Conservation (phyloP, 2,113 vertebrate species). For the Peromyscus maniculatus region DNA sequence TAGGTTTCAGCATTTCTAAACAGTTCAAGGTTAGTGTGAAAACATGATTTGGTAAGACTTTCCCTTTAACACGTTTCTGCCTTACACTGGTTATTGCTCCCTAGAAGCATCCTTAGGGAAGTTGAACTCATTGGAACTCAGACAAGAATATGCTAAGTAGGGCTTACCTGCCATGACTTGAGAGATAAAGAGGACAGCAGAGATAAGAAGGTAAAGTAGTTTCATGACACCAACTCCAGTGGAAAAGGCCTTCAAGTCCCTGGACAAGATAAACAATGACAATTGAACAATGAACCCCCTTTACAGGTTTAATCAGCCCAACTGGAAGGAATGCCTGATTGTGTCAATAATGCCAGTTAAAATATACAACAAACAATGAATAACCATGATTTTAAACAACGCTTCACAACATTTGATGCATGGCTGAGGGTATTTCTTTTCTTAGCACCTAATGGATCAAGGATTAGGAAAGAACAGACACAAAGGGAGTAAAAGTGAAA, state of each 20-base stretch:
- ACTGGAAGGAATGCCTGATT: neutral
- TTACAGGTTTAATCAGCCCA: neutral
- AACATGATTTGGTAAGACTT: neutral
- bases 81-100: neutral
- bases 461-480: neutral
- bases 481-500: neutral
- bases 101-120: neutral
- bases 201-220: neutral
- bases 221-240: neutral
- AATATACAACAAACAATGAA: neutral
- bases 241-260: neutral
- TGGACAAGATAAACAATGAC: neutral
- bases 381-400: neutral
- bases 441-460: neutral
- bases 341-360: neutral
- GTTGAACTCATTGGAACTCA: neutral
- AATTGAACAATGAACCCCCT: neutral
- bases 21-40: neutral
- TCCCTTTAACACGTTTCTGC: neutral
- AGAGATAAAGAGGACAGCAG: neutral
- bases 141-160: neutral
- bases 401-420: fast-evolving
- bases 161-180: slow-evolving; percentile 30
- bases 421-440: neutral
- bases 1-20: neutral